Evolutionary conservation across 2,888 invertebrate species (phyloP).

Genomic region (Sphaeridia pumilis): DNA sequence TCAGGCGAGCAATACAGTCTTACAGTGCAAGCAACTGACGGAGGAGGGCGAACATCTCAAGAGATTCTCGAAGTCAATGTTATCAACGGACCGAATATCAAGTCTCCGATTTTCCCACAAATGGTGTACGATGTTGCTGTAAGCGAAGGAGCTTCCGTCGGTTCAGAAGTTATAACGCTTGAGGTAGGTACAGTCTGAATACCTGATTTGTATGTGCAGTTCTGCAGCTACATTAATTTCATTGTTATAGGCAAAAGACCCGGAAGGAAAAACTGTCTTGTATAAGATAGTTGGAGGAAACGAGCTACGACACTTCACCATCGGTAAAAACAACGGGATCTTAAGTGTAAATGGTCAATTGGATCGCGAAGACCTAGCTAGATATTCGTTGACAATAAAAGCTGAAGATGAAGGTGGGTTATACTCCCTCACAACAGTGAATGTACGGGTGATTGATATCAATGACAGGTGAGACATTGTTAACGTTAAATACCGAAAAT

Average conservation of each 20-base stretch:
- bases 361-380: slow-evolving; percentile 76
- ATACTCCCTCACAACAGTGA: slow-evolving; percentile 69
- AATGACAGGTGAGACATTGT: too few relatives aligned
- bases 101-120: slow-evolving; percentile 68
- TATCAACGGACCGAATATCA: slow-evolving; percentile 68
- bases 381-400: slow-evolving; percentile 70
- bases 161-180: slow-evolving; percentile 37
- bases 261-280: slow-evolving; percentile 51
- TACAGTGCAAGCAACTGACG: slow-evolving; percentile 67
- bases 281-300: slow-evolving; percentile 82
- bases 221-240: too few relatives aligned
- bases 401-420: slow-evolving; percentile 77
- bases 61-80: slow-evolving; percentile 75
- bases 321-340: slow-evolving; percentile 75
- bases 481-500: too few relatives aligned
- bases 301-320: slow-evolving; percentile 73
- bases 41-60: slow-evolving; percentile 66
- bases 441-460: slow-evolving; percentile 78
- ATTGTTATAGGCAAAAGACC: slow-evolving; percentile 33
- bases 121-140: slow-evolving; percentile 75
- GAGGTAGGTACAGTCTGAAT: slow-evolving; percentile 25
- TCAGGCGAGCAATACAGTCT: slow-evolving; percentile 83
- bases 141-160: slow-evolving; percentile 73
- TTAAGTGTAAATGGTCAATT: slow-evolving; percentile 72
- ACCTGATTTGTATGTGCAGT: too few relatives aligned